Base-by-base conservation (phyloP, 1,140 invertebrate genomes). In the Apis dorsata region DNA sequence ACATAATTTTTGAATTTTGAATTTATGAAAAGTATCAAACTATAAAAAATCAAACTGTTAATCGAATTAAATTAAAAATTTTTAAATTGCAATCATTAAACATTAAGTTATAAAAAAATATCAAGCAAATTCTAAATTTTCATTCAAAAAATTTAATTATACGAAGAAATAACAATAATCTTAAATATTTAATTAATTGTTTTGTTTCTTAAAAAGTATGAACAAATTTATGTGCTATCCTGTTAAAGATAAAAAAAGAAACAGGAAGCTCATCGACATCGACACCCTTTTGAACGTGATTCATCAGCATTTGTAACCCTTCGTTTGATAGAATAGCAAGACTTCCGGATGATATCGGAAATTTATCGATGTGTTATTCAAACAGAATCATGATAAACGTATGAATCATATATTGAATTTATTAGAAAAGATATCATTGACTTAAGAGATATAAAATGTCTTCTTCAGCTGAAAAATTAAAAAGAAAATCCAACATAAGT, bases 391-490 rank as follows among this genome's bases (percentile, higher is more conserved):
- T 10, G 13, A 69, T n/a, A 51, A 15, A 53, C 13, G 1, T 13
- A 24, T 53, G n/a, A 53, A 24, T 70, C 68, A 70, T 24, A 70
- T 9, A 53, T 69, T n/a, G 3, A 49, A 49, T 5, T 13, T 7
- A 49, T 51, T 21, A 51, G 12, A 19, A 28, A 1, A 55, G 5
- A 72, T 3, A 72, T 24, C 1, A 21, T 28, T 12, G 17, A 49
- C 65, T 12, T 10, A 34, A 59, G 19, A 34, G 11, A 73, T 17
- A 60, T 9, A 79, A 11, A 4, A 79, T 79, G 68, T 72, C 78
- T 28, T 79, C 57, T 1, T 72, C 76, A 0, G 44, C 12, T 4
- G 53, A 68, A 44, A 66, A 66, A 0, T 21, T 0, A 5, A 8
- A n/a, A 1, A n/a, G 9, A 9, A 66, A 17, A 0, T 55, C 5